Percentiles rank a stretch among this genome's conserved stretches.
These are phyloP conservation scores for Tachuris rubrigastra DNA, from an alignment of 2,113 vertebrate species.

Conservation along the genomic window DNA sequence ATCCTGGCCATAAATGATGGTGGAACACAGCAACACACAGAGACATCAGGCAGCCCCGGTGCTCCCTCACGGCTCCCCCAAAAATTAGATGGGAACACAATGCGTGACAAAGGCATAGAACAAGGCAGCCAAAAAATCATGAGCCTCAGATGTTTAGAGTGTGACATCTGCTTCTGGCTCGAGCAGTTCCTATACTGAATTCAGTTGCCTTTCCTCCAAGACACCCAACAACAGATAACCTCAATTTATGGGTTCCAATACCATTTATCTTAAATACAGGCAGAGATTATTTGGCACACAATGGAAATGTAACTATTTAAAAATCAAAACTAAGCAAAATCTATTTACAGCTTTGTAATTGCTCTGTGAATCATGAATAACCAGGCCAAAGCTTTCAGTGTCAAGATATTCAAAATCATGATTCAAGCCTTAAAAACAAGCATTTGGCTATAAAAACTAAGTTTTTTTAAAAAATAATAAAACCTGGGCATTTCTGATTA, in stretches of 20 bases:
- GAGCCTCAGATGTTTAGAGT: constrained; percentile 22
- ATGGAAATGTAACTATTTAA: background rate
- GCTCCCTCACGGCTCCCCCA: fast-evolving
- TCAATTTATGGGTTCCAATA: background rate
- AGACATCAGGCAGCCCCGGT: background rate
- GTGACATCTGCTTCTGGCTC: constrained; percentile 47
- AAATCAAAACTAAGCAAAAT: constrained; percentile 11
- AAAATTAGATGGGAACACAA: background rate
- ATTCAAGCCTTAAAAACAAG: background rate
- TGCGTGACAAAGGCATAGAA: constrained; percentile 7
- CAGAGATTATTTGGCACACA: background rate
- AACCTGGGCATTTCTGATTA: background rate
- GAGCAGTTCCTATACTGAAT: background rate
- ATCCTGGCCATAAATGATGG: background rate
- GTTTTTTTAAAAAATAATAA: background rate
- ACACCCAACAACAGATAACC: constrained; percentile 15
- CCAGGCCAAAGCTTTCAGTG: background rate
- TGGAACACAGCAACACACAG: background rate
- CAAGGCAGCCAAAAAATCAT: constrained; percentile 11
- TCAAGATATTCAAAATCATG: background rate
- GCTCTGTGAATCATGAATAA: background rate
- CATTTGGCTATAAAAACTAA: background rate
- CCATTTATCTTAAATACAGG: background rate
- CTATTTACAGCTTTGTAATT: constrained; percentile 8
- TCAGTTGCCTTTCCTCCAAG: constrained; percentile 47